phyloP scores from a whole-genome alignment of 1,140 invertebrate species.

The Drosophila repleta region DNA sequence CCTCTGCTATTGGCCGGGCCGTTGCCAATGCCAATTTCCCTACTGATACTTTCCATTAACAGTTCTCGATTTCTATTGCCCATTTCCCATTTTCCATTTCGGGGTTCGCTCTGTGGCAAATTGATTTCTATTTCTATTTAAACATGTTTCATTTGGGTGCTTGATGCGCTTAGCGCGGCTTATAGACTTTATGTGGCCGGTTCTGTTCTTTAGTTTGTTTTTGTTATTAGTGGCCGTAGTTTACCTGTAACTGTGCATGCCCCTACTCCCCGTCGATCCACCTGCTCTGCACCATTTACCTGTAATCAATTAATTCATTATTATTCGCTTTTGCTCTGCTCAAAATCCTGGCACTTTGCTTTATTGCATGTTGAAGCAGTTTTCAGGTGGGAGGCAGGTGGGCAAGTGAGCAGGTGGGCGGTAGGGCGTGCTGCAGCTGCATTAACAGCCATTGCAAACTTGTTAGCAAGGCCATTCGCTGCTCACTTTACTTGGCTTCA shows the following conservation, averaged over 20 bases:
- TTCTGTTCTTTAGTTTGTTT: constrained; percentile 32
- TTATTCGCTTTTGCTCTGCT: constrained; percentile 71
- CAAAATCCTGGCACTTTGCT: constrained; percentile 73
- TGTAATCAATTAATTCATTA: constrained; percentile 81
- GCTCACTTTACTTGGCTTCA: not conserved
- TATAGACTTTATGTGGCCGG: constrained; percentile 53
- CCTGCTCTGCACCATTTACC: constrained; percentile 75
- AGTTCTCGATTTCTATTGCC: constrained; percentile 16
- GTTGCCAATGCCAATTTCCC: not conserved
- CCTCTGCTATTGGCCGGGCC: constrained; percentile 35
- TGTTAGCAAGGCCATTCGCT: constrained; percentile 63
- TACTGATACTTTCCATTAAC: not conserved
- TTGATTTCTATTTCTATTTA: constrained; percentile 49
- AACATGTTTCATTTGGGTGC: constrained; percentile 50
- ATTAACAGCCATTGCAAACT: constrained; percentile 53
- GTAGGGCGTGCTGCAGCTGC: not conserved
- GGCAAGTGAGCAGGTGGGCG: not conserved
- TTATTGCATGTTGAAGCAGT: constrained; percentile 78
- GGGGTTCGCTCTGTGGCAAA: constrained; percentile 10
- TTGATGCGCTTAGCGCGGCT: constrained; percentile 37
- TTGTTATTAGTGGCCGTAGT: constrained; percentile 32
- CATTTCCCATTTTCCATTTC: not conserved
- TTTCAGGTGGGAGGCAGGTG: constrained; percentile 43
- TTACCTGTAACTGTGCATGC: constrained; percentile 21
- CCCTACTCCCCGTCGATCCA: too few species aligned